Conservation (phyloP, 2,888 invertebrate genomes). For the Syrista parreyssii region DNA sequence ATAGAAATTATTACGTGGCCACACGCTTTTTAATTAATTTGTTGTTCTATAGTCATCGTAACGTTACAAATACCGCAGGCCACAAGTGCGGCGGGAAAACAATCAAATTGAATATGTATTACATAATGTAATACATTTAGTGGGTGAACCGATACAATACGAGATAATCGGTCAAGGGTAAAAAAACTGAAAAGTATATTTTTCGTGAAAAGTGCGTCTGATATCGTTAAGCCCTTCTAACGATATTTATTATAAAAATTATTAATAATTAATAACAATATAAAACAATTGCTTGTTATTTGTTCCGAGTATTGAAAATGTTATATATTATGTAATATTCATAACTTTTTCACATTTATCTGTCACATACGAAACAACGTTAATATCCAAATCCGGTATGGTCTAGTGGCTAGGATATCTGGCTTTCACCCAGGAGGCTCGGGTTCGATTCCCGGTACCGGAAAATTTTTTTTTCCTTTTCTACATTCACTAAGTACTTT, state of each 20-base stretch:
- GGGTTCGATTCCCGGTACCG: slow-evolving; percentile 74
- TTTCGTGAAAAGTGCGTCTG: not conserved
- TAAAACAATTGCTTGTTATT: not conserved
- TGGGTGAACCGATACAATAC: not conserved
- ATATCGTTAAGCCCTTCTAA: not conserved
- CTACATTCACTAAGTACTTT: not conserved
- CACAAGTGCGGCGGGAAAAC: not conserved
- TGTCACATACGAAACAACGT: not conserved
- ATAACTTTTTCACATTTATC: not conserved
- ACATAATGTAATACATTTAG: not conserved
- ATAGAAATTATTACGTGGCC: not conserved
- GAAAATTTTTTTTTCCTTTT: slow-evolving; percentile 59
- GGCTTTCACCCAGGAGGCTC: slow-evolving; percentile 72
- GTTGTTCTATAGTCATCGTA: not conserved
- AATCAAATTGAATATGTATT: not conserved
- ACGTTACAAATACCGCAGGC: not conserved
- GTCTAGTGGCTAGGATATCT: slow-evolving; percentile 73
- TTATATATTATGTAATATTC: not conserved
- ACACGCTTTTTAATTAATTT: not conserved
- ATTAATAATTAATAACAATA: not conserved
- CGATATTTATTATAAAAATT: not conserved
- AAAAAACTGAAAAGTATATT: not conserved
- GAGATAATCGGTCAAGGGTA: not conserved
- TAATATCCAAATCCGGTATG: slow-evolving; percentile 66
- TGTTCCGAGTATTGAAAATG: not conserved